Conservation (phyloP, 2,113 vertebrate genomes). For the Phodopus roborovskii region DNA sequence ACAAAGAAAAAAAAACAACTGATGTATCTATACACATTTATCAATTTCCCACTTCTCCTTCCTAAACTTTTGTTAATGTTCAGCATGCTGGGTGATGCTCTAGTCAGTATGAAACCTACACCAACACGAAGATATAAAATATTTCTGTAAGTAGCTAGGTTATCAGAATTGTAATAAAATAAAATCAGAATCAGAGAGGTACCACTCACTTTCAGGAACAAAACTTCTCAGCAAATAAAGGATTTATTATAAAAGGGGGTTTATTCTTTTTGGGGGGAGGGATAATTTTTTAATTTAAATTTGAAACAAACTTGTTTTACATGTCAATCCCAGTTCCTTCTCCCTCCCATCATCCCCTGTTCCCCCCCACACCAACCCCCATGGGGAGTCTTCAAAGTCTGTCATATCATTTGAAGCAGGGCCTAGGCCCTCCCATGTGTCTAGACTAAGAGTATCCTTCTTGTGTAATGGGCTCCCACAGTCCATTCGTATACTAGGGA, state of each 20-base stretch:
- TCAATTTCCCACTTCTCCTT: neutral
- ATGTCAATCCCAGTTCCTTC: no score
- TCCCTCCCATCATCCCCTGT: no score
- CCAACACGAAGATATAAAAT: neutral
- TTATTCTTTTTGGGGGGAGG: neutral
- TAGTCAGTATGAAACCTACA: neutral
- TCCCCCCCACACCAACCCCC: no score
- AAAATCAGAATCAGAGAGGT: neutral
- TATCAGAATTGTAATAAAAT: neutral
- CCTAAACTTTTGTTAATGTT: neutral
- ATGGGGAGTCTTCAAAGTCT: no score
- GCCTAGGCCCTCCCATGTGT: no score
- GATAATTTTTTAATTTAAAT: no score
- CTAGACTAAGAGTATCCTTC: no score
- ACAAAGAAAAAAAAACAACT: slow-evolving; percentile 12
- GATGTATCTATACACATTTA: neutral
- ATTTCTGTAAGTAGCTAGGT: neutral
- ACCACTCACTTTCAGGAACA: neutral
- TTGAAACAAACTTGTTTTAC: no score
- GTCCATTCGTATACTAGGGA: no score
- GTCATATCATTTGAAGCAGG: no score
- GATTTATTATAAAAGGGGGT: neutral
- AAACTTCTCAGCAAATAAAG: neutral
- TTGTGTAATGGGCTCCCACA: no score
- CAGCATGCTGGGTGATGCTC: neutral